phyloP scores from a whole-genome alignment of 2,888 invertebrate genomes.

The Cerastoderma edule region DNA sequence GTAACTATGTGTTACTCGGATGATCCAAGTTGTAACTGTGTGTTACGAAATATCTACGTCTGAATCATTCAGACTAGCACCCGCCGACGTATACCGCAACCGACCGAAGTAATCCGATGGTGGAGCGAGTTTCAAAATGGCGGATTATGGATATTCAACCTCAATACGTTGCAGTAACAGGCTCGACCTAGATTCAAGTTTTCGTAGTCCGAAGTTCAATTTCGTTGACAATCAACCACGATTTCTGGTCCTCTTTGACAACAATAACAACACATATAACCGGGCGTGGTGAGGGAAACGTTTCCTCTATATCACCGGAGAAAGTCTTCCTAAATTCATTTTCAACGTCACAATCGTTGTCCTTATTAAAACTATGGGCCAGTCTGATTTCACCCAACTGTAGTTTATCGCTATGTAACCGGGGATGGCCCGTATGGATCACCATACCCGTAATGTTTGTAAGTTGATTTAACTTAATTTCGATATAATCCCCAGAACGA shows the following conservation, averaged over 20 bases:
- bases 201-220: constrained; percentile 26
- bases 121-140: too few species aligned
- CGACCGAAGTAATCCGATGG: too few species aligned
- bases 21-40: too few species aligned
- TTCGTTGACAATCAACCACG: constrained; percentile 33
- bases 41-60: too few species aligned
- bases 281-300: constrained; percentile 4
- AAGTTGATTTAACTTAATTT: constrained; percentile 25
- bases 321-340: neutral
- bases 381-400: constrained; percentile 3
- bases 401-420: constrained; percentile 21
- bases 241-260: constrained; percentile 24
- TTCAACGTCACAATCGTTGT: constrained; percentile 10
- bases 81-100: too few species aligned
- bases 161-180: too few species aligned
- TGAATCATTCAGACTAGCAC: too few species aligned
- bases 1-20: too few species aligned
- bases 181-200: too few species aligned
- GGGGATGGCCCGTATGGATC: constrained; percentile 30
- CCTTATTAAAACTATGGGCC: neutral
- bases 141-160: too few species aligned
- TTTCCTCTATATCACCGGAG: neutral
- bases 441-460: constrained; percentile 10
- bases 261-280: constrained; percentile 21
- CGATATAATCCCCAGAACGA: constrained; percentile 11